phyloP scores from a whole-genome alignment of 2,888 invertebrate species.

The Volucella zonaria region DNA sequence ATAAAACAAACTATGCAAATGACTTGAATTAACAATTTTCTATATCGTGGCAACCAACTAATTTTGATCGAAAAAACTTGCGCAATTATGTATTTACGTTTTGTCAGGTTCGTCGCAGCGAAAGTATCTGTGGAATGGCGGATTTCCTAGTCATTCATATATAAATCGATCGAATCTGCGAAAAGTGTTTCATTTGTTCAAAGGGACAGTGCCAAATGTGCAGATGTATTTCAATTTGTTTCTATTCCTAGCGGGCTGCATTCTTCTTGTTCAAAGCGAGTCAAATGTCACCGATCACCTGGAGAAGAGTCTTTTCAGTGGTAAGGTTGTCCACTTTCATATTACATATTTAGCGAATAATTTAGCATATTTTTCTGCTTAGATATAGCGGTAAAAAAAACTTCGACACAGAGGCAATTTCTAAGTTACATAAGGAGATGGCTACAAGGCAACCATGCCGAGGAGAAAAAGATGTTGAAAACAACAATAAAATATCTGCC shows the following conservation, averaged over 20 bases:
- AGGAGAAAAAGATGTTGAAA: not conserved
- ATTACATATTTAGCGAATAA: not conserved
- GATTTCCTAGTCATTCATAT: conserved; percentile 3
- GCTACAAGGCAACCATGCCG: conserved; percentile 6
- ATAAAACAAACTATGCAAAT: conserved; percentile 18
- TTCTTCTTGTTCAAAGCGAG: not conserved
- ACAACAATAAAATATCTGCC: conserved; percentile 38
- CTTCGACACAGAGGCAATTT: conserved; percentile 21
- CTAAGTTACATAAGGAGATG: conserved; percentile 11
- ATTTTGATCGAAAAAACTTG: conserved; percentile 2
- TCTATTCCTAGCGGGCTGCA: conserved; percentile 6
- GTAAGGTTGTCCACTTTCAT: not conserved
- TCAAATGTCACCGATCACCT: not conserved
- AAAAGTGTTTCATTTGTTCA: conserved; percentile 8
- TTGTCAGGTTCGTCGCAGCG: conserved; percentile 1
- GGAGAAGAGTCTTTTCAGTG: conserved; percentile 1
- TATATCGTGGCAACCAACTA: not conserved
- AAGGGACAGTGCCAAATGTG: conserved; percentile 5
- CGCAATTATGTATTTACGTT: conserved; percentile 13
- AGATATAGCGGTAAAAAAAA: not conserved
- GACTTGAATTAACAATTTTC: not conserved
- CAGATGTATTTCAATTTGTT: conserved; percentile 18
- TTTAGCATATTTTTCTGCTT: not conserved
- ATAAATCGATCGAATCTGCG: conserved; percentile 37
- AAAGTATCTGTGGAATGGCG: conserved; percentile 9